A percentile compares a stretch with the other conserved stretches of the same genome.
phyloP scores from a whole-genome alignment of 2,888 invertebrate species.

The Athrips mouffetella region DNA sequence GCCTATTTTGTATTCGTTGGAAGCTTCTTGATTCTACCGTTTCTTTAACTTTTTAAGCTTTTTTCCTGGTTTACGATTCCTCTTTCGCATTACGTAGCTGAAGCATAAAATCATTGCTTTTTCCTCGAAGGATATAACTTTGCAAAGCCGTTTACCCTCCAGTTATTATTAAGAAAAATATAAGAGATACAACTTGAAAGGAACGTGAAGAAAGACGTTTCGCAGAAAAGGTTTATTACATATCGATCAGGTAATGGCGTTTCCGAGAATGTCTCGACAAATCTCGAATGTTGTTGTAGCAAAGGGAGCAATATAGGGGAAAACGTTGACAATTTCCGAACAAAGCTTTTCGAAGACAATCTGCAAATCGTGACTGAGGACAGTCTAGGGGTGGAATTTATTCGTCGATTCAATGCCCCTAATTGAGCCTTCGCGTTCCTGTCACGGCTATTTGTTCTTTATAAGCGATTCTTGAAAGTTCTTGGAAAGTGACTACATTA shows the following conservation, averaged over 20 bases:
- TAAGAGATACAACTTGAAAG: neutral
- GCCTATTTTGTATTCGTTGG: neutral
- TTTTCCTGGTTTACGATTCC: neutral
- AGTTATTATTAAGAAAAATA: neutral
- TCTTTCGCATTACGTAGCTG: neutral
- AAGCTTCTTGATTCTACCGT: neutral
- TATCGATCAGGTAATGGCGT: neutral
- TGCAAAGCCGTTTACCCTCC: too few species aligned
- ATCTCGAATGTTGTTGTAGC: neutral
- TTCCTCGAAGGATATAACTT: neutral
- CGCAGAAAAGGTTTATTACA: neutral
- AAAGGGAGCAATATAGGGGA: neutral
- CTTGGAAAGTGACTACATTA: conserved; percentile 1
- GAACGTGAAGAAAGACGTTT: neutral
- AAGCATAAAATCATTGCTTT: neutral
- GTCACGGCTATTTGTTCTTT: conserved; percentile 1
- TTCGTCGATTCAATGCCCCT: conserved; percentile 12
- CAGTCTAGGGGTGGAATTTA: conserved; percentile 8
- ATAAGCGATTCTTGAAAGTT: neutral
- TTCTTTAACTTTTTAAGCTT: neutral
- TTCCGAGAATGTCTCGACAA: neutral
- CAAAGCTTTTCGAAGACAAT: conserved; percentile 2
- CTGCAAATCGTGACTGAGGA: neutral
- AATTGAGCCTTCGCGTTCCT: conserved; percentile 11
- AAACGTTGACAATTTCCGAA: neutral